Evolutionary conservation across 2,888 invertebrate genomes (phyloP).

Genomic region (Rotaria macrura): DNA sequence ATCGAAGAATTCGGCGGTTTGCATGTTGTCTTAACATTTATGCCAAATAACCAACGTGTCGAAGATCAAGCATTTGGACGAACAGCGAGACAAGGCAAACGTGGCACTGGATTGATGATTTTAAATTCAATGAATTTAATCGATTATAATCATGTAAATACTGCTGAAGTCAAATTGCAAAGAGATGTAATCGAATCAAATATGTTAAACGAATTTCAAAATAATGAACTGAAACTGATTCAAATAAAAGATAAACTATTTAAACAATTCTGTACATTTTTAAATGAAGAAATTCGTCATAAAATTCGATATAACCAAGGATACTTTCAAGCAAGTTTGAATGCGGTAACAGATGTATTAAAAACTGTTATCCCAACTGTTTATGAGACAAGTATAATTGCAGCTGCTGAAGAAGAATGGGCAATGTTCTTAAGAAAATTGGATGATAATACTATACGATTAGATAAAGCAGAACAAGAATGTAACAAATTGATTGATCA

Average conservation of each 20-base stretch:
- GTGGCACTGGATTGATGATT: constrained; percentile 35
- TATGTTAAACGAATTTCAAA: constrained; percentile 2
- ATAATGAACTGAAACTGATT: constrained; percentile 21
- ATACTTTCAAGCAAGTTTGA: not conserved
- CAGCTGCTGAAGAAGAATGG: constrained; percentile 25
- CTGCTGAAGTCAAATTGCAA: not conserved
- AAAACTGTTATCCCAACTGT: not conserved
- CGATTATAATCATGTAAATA: not conserved
- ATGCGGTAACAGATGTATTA: not conserved
- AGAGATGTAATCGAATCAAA: constrained; percentile 12
- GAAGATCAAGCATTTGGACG: constrained; percentile 36
- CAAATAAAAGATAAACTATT: constrained; percentile 16
- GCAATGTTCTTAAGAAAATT: constrained; percentile 22
- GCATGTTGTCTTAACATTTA: constrained; percentile 35
- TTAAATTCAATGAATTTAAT: constrained; percentile 30
- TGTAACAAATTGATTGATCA: not conserved
- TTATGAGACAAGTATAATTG: not conserved
- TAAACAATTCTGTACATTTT: constrained; percentile 13
- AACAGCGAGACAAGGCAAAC: constrained; percentile 35
- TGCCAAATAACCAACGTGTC: constrained; percentile 35
- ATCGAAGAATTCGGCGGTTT: constrained; percentile 35
- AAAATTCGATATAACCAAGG: constrained; percentile 22
- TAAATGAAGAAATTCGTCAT: constrained; percentile 22
- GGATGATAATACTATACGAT: not conserved
- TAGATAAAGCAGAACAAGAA: not conserved